Percentiles rank a stretch among this genome's conserved stretches.
Conservation (phyloP, 2,888 invertebrate genomes). For the Hylaea fasciaria region DNA sequence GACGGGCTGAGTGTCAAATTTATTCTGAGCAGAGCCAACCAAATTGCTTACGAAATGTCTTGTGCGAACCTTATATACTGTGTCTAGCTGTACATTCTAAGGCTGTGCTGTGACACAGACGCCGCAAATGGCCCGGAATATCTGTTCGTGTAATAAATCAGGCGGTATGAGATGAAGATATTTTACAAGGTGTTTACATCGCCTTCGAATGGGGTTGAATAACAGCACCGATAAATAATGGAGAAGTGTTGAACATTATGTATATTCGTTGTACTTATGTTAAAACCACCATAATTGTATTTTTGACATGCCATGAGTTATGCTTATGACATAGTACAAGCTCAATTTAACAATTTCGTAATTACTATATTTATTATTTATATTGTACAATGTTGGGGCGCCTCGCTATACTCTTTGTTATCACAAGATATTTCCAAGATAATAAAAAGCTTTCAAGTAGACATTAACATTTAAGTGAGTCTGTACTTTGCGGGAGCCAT, state of each 20-base stretch:
- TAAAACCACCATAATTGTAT: background rate
- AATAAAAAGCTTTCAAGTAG: background rate
- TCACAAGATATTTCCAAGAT: background rate
- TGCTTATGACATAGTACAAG: too few relatives aligned
- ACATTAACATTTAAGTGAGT: slow-evolving; percentile 5
- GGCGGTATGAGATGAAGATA: slow-evolving; percentile 24
- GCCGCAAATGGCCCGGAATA: slow-evolving; percentile 31
- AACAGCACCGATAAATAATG: slow-evolving; percentile 16
- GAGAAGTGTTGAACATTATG: slow-evolving; percentile 11
- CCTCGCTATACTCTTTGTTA: background rate
- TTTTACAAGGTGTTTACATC: slow-evolving; percentile 35
- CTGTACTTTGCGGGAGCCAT: background rate
- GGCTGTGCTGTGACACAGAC: slow-evolving; percentile 9
- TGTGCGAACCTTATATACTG: slow-evolving; percentile 2
- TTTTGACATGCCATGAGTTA: background rate
- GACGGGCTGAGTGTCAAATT: too few relatives aligned
- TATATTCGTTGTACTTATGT: background rate
- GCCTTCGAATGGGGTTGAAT: slow-evolving; percentile 21
- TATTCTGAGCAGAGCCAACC: too few relatives aligned
- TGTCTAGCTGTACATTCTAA: background rate
- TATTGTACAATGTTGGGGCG: too few relatives aligned
- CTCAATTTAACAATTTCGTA: too few relatives aligned
- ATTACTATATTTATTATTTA: too few relatives aligned
- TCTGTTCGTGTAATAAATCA: slow-evolving; percentile 28
- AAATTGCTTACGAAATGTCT: background rate